Base-by-base conservation (phyloP, 2,888 invertebrate species). In the Tillus elongatus region DNA sequence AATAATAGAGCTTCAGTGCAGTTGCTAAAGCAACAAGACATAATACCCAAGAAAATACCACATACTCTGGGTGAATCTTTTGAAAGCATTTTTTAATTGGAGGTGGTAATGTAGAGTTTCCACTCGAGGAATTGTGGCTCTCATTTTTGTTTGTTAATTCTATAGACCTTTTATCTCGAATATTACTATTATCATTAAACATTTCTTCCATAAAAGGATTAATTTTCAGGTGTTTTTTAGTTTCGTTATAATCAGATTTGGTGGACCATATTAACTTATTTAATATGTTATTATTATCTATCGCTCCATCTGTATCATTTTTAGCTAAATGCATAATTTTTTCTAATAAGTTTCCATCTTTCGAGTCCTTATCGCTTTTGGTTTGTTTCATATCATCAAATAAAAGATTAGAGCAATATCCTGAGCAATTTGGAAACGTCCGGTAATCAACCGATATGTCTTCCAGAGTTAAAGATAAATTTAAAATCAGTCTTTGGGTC, bases 41-140 rank as follows among this genome's bases (percentile, higher is more conserved):
- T 11, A 97, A 69, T 35, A 95, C 83, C 86, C 93, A 92, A 2
- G 91, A 89, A 66, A 91, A 92, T 2, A 93, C 88, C 9, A 91
- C 79, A 57, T 93, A 93, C 63, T 95, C 89, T 0, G 85, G 82
- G 49, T 78, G 75, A 8, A 19, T 6, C 6, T 6, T 8, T 8
- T n/a, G n/a, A 19, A 8, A n/a, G n/a, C 24, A 19, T n/a, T 19
- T 19, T n/a, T 6, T 19, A 8, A 8, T n/a, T 19, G 6, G 24
- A 8, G 6, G 24, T n/a, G n/a, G 24, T 8, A 19, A 6, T 8
- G n/a, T 8, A 6, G 6, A n/a, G 6, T 6, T n/a, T 8, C 6
- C n/a, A 6, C n/a, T 19, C n/a, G 24, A 19, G 6, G 24, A 19
- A 19, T 8, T 19, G 6, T 6, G 24, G 6, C 6, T 6, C 24